These are phyloP conservation scores for Rhipidura dahli DNA, from an alignment of 2,113 vertebrate species.

Conservation along the genomic window DNA sequence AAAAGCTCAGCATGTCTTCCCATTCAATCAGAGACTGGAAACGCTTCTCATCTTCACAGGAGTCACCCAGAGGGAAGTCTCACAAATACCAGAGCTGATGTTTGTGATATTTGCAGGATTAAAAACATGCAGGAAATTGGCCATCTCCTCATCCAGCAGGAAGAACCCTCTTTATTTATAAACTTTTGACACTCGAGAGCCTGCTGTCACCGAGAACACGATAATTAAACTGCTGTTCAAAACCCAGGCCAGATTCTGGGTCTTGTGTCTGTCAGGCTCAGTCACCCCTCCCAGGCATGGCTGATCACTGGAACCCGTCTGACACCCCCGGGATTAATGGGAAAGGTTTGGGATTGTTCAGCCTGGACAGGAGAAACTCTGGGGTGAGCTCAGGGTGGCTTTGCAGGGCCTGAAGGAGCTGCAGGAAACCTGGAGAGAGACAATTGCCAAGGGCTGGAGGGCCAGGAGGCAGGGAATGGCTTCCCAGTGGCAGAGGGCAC, in stretches of 20 bases:
- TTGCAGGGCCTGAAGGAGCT: not conserved
- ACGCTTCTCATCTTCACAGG: constrained; percentile 30
- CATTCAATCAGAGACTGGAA: not conserved
- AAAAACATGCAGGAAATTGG: not conserved
- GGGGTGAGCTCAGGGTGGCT: not conserved
- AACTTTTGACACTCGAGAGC: not conserved
- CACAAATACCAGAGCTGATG: constrained; percentile 8
- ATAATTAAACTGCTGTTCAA: not conserved
- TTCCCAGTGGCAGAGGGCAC: not conserved
- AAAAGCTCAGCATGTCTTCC: constrained; percentile 39
- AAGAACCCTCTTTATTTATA: not conserved
- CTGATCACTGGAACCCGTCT: not conserved
- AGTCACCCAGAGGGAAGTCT: constrained; percentile 17
- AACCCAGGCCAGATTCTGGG: not conserved
- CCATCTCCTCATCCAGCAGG: not conserved
- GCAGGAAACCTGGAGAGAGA: not conserved
- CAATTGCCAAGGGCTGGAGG: fast-evolving
- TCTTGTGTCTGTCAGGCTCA: not conserved
- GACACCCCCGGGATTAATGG: fast-evolving
- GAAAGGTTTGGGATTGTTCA: not conserved
- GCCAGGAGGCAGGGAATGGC: not conserved
- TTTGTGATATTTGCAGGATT: constrained; percentile 5
- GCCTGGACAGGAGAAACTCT: not conserved
- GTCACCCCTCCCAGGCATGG: fast-evolving
- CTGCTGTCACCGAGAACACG: not conserved